Evolutionary conservation across 2,888 invertebrate genomes (phyloP), one percentile per base, ranked within the genome.

Genomic region (Neelides folsomi): DNA sequence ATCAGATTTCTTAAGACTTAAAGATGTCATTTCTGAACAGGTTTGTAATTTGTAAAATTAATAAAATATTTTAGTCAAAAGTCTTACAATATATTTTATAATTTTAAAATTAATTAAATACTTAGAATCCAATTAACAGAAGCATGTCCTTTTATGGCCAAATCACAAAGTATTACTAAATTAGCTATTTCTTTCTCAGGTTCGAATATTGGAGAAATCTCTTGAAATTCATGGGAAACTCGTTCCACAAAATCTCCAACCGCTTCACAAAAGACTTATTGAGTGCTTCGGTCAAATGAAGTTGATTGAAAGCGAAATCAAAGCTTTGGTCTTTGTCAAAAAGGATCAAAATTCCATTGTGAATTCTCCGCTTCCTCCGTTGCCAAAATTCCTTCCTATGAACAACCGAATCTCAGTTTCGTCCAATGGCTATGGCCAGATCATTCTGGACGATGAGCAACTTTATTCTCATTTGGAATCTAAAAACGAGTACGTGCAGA

Each of bases 211-310:
- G 36, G 52, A 52, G 10, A 27, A 35, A n/a, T 47, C 52, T 7
- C 13, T 52, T 6, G 35, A 9, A 13, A 62, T 94, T 27, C 94
- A 95, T 66, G 89, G 86, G 0, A 77, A 83, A 56, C 73, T 92
- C 52, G 90, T 89, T 1, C 88, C 93, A 0, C 74, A 83, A 1
- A 86, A 83, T n/a, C 86, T 94, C 0, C 87, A 86, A 60, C 93
- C 93, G 0, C 71, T 95, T 61, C 94, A 95, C 67, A 83, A 86
- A 65, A 81, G 93, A 56, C 74, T 95, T 39, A 78, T 89, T 40
- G 89, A 93, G 68, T 76, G 92, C 56, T 90, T 90, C 69, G 81
- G 80, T 4, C 86, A 90, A 67, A 73, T 93, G 56, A 80, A 84
- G 60, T 83, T 85, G 62, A 83, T 68, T 52, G 68, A 73, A 9